phyloP scores from a whole-genome alignment of 2,888 invertebrate species.

The Leucozona laternaria region DNA sequence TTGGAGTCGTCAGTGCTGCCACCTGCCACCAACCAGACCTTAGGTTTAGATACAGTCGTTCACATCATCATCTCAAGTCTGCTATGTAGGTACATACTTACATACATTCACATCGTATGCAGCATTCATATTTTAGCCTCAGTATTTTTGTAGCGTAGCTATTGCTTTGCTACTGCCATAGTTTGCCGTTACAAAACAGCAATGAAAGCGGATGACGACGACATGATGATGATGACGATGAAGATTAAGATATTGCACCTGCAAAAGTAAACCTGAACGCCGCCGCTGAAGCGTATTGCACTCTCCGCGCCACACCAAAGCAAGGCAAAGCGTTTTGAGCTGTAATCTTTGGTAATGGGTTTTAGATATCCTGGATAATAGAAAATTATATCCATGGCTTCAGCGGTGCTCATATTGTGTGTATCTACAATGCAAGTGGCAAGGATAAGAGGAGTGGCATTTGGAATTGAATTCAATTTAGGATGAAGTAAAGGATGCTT shows the following conservation, averaged over 20 bases:
- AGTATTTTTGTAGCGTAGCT: not conserved
- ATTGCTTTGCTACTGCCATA: not conserved
- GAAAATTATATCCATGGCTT: constrained; percentile 37
- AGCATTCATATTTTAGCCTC: not conserved
- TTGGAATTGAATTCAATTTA: not conserved
- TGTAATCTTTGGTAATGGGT: constrained; percentile 70
- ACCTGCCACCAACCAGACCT: too few relatives aligned
- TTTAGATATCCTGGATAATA: constrained; percentile 65
- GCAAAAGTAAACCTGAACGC: not conserved
- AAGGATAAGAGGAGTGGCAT: not conserved
- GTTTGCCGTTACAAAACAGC: constrained; percentile 13
- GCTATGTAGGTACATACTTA: not conserved
- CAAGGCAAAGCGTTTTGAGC: constrained; percentile 50
- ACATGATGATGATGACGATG: constrained; percentile 18
- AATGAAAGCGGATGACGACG: not conserved
- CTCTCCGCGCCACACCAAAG: too few relatives aligned
- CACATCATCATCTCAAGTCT: not conserved
- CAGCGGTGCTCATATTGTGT: not conserved
- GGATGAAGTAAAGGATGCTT: not conserved
- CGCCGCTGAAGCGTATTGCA: constrained; percentile 14
- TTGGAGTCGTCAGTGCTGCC: too few relatives aligned
- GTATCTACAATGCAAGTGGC: not conserved
- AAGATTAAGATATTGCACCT: constrained; percentile 35
- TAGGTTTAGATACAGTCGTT: not conserved
- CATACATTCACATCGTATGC: not conserved